phyloP scores from a whole-genome alignment of 2,888 invertebrate species.

The Heteromyza rotundicornis region DNA sequence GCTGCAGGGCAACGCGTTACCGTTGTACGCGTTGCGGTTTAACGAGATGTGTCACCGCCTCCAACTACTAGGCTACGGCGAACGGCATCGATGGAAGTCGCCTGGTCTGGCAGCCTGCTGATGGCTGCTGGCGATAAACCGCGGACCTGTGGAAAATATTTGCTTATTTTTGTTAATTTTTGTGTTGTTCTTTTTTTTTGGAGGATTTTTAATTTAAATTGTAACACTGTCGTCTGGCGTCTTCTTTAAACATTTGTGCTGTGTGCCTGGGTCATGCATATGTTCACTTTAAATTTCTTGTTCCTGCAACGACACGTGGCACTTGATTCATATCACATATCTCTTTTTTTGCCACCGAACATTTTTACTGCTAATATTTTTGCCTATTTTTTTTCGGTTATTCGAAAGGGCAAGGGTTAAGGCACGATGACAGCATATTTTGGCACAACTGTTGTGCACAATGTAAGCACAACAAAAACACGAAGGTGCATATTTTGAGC shows the following conservation, averaged over 20 bases:
- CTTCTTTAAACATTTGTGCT: background rate
- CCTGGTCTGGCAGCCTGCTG: slow-evolving; percentile 17
- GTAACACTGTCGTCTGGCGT: slow-evolving; percentile 43
- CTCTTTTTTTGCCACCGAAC: slow-evolving; percentile 38
- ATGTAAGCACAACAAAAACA: too few species aligned
- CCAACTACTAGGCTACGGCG: slow-evolving; percentile 29
- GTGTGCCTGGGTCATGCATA: background rate
- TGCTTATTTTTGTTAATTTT: slow-evolving; percentile 26
- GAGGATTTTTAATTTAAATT: slow-evolving; percentile 43
- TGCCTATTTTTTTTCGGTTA: too few species aligned
- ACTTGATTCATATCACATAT: slow-evolving; percentile 57
- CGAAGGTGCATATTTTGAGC: too few species aligned
- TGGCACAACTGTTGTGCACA: too few species aligned
- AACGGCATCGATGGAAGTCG: background rate
- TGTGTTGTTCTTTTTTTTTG: slow-evolving; percentile 20
- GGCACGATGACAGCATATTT: too few species aligned
- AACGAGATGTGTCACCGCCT: slow-evolving; percentile 55
- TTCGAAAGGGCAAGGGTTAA: too few species aligned
- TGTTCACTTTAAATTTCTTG: slow-evolving; percentile 14
- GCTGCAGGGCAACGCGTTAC: slow-evolving; percentile 10
- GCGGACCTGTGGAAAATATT: slow-evolving; percentile 24
- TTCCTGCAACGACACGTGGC: slow-evolving; percentile 49
- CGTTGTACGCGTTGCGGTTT: slow-evolving; percentile 47
- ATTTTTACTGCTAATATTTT: background rate
- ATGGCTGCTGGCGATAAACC: slow-evolving; percentile 41